Evolutionary conservation across 2,113 vertebrate genomes (phyloP), one percentile per base, ranked within the genome.

Genomic region (Eupsittula cactorum): DNA sequence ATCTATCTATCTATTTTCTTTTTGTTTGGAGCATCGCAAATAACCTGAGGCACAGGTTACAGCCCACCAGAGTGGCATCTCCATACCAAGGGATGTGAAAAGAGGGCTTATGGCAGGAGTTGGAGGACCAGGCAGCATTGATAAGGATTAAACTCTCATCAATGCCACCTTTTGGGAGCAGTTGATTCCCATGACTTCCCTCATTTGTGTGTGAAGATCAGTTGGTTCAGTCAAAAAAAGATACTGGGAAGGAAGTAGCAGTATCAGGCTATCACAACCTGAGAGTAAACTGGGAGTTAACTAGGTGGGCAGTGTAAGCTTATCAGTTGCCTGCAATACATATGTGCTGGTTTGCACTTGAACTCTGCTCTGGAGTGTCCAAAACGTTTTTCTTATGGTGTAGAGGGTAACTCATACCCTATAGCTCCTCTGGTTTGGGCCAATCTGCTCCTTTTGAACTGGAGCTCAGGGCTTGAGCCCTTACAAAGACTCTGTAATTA

Each of bases 281-380:
- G 42, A 60, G 50, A 75, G 28, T 24, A 79, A 84, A 50, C 13
- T 18, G 15, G 14, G 35, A 69, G 4, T 52, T 75, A 50, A 49
- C 7, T 29, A 49, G 21, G 3, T 67, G 37, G 55, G 10, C n/a
- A 86, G 16, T 0, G 0, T 44, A 60, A 73, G 5, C 37, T 92
- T 88, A 47, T 11, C 1, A 1, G 28, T 53, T 63, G 14, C 52
- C 49, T 77, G 50, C 37, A 57, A 11, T 4, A 59, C 0, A 0
- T 37, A 9, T 35, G 18, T 44, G 6, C 19, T 74, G 11, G 5
- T 81, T 93, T 67, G 21, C 44, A 79, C 33, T 24, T 55, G 23
- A 82, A 42, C 12, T 63, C 42, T 1, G 2, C 35, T 89, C n/a
- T 68, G 35, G 8, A 80, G 28, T 15, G 33, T 11, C 5, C 35